phyloP scores from a whole-genome alignment of 2,113 vertebrate species.

The Peromyscus leucopus region DNA sequence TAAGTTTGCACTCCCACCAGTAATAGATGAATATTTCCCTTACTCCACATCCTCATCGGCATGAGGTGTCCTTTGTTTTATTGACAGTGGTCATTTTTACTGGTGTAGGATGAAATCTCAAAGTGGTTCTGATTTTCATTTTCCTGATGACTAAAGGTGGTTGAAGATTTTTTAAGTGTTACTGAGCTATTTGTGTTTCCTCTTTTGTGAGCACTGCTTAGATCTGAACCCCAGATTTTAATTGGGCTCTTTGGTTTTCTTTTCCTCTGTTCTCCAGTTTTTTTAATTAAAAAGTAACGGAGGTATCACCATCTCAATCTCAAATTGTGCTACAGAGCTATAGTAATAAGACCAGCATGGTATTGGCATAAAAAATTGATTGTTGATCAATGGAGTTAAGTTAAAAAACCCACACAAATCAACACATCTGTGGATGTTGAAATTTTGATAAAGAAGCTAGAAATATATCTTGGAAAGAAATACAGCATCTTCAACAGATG shows the following conservation, averaged over 20 bases:
- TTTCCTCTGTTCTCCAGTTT: not conserved
- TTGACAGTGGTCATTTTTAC: not conserved
- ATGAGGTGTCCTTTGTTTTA: not conserved
- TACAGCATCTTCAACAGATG: too few species aligned
- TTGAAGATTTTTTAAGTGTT: too few species aligned
- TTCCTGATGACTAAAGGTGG: too few species aligned
- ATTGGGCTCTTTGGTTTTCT: not conserved
- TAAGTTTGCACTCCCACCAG: too few species aligned
- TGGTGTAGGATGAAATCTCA: not conserved
- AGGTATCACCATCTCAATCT: not conserved
- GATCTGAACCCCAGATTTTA: not conserved
- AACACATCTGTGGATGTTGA: not conserved
- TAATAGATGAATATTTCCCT: too few species aligned
- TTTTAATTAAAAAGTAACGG: not conserved
- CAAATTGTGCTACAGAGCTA: not conserved
- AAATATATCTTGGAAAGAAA: too few species aligned
- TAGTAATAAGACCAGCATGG: too few species aligned
- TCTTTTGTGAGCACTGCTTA: too few species aligned
- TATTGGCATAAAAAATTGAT: not conserved
- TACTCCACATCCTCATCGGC: too few species aligned
- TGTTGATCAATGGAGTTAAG: not conserved
- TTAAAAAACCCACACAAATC: not conserved
- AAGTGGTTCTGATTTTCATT: not conserved
- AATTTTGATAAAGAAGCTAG: not conserved
- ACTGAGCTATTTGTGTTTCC: too few species aligned